A percentile compares a stretch with the other conserved stretches of the same genome.
Conservation (phyloP, 1,140 invertebrate species). For the Drosophila sp. region DNA sequence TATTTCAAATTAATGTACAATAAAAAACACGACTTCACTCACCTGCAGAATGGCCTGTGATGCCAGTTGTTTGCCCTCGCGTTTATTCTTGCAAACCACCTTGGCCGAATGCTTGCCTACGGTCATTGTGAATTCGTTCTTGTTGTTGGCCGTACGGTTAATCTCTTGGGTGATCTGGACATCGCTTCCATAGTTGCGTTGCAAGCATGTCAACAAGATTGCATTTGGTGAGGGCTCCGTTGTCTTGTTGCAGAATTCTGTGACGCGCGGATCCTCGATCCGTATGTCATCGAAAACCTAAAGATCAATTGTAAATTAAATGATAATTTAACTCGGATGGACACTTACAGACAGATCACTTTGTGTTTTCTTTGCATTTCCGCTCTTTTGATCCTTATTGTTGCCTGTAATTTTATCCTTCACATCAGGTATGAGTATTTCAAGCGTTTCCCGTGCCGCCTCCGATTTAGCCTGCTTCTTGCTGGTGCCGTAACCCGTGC, state of each 20-base stretch:
- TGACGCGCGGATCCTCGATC: constrained; percentile 96
- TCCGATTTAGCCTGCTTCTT: constrained; percentile 98
- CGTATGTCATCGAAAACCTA: constrained; percentile 97
- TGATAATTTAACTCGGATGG: not conserved
- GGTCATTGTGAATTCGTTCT: constrained; percentile 97
- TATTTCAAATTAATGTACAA: not conserved
- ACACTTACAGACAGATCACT: constrained; percentile 88
- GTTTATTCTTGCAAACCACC: constrained; percentile 97
- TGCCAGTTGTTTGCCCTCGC: constrained; percentile 98
- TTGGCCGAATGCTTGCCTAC: constrained; percentile 96
- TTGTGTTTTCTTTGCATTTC: constrained; percentile 85
- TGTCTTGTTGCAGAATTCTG: constrained; percentile 96
- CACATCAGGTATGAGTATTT: constrained; percentile 97
- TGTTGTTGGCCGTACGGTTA: constrained; percentile 95
- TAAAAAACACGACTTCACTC: not conserved
- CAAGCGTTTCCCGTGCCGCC: constrained; percentile 94
- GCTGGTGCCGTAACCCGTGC: constrained; percentile 95
- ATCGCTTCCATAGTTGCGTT: constrained; percentile 96
- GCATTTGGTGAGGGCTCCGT: constrained; percentile 97
- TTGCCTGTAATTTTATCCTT: constrained; percentile 90
- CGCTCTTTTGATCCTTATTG: constrained; percentile 86
- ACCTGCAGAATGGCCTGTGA: constrained; percentile 97
- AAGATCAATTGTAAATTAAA: not conserved
- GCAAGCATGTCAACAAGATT: constrained; percentile 95
- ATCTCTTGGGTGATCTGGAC: constrained; percentile 95